Percentiles rank a stretch among this genome's conserved stretches.
Conservation (phyloP, 1,140 invertebrate species). For the Notospermus geniculatus region DNA sequence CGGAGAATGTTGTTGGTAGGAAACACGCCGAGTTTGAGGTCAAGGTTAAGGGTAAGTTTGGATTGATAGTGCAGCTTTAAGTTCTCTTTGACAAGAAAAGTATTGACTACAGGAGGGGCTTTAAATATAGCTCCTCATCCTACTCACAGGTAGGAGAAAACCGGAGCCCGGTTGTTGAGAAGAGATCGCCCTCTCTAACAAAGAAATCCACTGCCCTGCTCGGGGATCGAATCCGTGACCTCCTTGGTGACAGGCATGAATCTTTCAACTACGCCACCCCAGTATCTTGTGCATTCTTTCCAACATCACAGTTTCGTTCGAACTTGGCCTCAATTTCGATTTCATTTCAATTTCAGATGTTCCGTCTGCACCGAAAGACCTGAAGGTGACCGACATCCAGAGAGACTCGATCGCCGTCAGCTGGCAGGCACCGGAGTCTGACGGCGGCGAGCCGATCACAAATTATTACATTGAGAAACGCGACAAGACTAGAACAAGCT, state of each 20-base stretch:
- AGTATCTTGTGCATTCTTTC: slow-evolving; percentile 19
- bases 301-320: slow-evolving; percentile 59
- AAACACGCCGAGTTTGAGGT: slow-evolving; percentile 46
- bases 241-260: too few relatives aligned
- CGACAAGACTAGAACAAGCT: slow-evolving; percentile 68
- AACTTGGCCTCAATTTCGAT: background rate
- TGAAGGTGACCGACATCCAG: slow-evolving; percentile 38
- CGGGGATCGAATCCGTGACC: too few relatives aligned
- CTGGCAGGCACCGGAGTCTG: slow-evolving; percentile 49
- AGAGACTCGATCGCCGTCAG: slow-evolving; percentile 55
- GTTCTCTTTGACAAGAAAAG: background rate
- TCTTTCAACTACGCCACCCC: too few relatives aligned
- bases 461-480: slow-evolving; percentile 55
- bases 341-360: slow-evolving; percentile 35
- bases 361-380: slow-evolving; percentile 37
- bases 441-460: slow-evolving; percentile 48
- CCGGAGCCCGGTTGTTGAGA: slow-evolving; percentile 54
- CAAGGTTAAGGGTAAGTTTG: slow-evolving; percentile 35
- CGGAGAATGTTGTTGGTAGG: slow-evolving; percentile 45
- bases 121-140: background rate
- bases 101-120: background rate
- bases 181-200: too few relatives aligned
- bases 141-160: background rate
- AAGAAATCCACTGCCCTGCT: too few relatives aligned
- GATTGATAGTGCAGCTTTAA: slow-evolving; percentile 18